phyloP scores from a whole-genome alignment of 30 jellyfish, hydroid and myxozoan species.

The Aurelia coerulea region DNA sequence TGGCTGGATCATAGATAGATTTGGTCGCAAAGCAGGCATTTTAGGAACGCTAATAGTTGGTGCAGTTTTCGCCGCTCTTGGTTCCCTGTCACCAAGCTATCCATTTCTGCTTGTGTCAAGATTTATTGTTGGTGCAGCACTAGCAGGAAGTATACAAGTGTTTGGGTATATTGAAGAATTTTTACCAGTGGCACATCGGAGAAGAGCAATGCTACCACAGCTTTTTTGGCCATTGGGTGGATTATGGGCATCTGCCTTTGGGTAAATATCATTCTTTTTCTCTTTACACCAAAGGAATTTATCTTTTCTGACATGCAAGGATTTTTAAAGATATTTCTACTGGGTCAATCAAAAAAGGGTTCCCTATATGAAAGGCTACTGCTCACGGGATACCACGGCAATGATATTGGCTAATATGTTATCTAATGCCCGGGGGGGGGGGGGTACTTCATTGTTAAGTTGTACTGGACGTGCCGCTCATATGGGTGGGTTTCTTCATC shows the following conservation, averaged over 20 bases:
- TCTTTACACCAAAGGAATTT: too few species aligned
- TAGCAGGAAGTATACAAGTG: constrained; percentile 69
- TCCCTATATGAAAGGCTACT: too few species aligned
- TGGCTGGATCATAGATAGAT: constrained; percentile 49
- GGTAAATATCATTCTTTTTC: background rate
- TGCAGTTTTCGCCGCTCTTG: constrained; percentile 61
- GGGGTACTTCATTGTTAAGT: too few species aligned
- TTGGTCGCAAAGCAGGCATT: constrained; percentile 60
- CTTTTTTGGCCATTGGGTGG: constrained; percentile 78
- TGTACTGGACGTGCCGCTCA: too few species aligned
- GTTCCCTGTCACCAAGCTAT: constrained; percentile 62
- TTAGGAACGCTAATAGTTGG: constrained; percentile 43
- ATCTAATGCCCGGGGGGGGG: too few species aligned
- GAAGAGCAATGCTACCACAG: constrained; percentile 72
- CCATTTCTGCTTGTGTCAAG: constrained; percentile 59
- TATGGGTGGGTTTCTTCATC: too few species aligned
- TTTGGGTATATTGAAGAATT: constrained; percentile 74
- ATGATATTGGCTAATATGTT: too few species aligned
- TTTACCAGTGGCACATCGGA: constrained; percentile 62
- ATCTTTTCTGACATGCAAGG: too few species aligned
- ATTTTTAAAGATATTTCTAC: too few species aligned
- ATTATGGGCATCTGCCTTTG: constrained; percentile 73
- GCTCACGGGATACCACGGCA: too few species aligned
- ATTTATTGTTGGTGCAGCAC: constrained; percentile 70
- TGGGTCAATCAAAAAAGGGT: too few species aligned